Evolutionary conservation across 1,140 invertebrate genomes (phyloP), one percentile per base, ranked within the genome.

Genomic region (Colletes latitarsis): DNA sequence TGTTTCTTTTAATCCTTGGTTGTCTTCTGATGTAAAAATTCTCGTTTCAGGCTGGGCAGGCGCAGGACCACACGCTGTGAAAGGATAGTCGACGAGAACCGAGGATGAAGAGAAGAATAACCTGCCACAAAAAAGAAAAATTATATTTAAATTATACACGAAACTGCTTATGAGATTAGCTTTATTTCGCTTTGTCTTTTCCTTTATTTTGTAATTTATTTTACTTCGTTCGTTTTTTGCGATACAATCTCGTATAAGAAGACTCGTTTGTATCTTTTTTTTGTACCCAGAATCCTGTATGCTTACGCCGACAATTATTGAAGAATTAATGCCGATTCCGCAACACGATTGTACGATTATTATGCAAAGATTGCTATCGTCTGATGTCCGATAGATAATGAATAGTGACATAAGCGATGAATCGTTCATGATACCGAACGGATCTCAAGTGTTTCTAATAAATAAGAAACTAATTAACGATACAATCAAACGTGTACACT

Each of bases 11-110:
- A 9, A 43, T 43, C 5, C 8, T 43, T 19, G 15, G 15, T n/a
- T 17, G 2, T 57, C 6, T 17, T n/a, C 15, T 15, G 15, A 3
- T 19, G 8, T 6, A n/a, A 21, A 6, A 21, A 17, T 9, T 21
- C 5, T 57, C 10, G 19, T 55, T 73, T 21, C 21, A 79, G 70
- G 77, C 12, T 79, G 69, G 60, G 39, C 70, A 63, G 70, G 70
- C 0, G 14, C 46, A 0, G 39, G 4, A 10, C 10, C 63, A 1
- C 12, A 19, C 41, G 12, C 21, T 8, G 60, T 78, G 10, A 78
- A 78, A 78, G 69, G 77, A 19, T 78, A 64, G 73, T 14, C 15
- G 14, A 30, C 9, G 1, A 21, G n/a, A 14, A 17, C 8, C 1
- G 12, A 6, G 21, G 4, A 10, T 19, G 1, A 30, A 17, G 4